Evolutionary conservation across 1,140 invertebrate species (phyloP).

Genomic region (roundworm (Caenorhabditis elegans)): DNA sequence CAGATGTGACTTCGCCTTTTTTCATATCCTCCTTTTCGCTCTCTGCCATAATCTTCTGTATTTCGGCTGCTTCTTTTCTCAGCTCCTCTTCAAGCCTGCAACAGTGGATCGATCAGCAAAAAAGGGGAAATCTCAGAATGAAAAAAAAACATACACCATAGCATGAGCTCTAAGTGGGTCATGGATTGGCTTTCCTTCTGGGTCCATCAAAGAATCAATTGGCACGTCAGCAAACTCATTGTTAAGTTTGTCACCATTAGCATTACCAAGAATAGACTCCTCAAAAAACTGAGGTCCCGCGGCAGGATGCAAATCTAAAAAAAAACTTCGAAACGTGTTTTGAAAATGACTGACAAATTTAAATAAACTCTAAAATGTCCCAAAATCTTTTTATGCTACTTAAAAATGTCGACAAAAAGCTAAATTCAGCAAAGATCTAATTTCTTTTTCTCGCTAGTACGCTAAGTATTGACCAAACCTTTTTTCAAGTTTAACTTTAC

Average conservation of each 20-base stretch:
- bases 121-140: not conserved
- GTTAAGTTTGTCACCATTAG: not conserved
- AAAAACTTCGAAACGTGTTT: too few relatives aligned
- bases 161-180: constrained; percentile 15
- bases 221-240: not conserved
- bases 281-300: constrained; percentile 1
- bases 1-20: not conserved
- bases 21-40: not conserved
- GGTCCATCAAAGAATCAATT: not conserved
- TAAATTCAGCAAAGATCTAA: too few relatives aligned
- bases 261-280: not conserved
- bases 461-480: too few relatives aligned
- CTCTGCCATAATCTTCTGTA: not conserved
- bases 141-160: constrained; percentile 1
- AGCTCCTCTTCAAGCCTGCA: constrained; percentile 27
- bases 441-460: too few relatives aligned
- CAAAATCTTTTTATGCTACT: too few relatives aligned
- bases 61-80: constrained; percentile 31
- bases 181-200: constrained; percentile 1
- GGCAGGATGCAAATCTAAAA: not conserved
- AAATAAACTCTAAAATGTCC: too few relatives aligned
- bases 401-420: too few relatives aligned
- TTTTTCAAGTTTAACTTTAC: too few relatives aligned
- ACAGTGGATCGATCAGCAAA: not conserved
- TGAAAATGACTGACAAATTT: too few relatives aligned